phyloP scores from a whole-genome alignment of 2,113 vertebrate species.

The Myrmecophaga tridactyla region DNA sequence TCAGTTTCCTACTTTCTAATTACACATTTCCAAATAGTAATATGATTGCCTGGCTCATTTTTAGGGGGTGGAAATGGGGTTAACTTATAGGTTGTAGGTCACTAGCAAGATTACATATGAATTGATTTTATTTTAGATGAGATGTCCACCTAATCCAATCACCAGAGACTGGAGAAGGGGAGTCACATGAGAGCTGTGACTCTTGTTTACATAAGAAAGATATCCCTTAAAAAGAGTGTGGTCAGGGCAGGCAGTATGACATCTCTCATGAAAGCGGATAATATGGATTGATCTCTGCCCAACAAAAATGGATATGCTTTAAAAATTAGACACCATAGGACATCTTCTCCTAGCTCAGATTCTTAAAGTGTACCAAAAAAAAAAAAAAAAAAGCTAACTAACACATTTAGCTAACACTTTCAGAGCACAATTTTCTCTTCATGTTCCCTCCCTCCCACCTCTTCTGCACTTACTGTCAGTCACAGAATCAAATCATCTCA shows the following conservation, averaged over 20 bases:
- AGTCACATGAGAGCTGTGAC: neutral
- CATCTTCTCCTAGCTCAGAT: neutral
- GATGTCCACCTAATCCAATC: neutral
- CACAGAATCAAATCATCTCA: neutral
- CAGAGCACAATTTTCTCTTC: neutral
- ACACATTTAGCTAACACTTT: neutral
- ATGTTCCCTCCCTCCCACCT: neutral
- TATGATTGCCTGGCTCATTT: neutral
- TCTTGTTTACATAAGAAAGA: neutral
- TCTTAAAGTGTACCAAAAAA: neutral
- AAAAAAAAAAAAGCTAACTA: too few relatives aligned
- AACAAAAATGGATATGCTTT: neutral
- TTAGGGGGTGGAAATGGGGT: neutral
- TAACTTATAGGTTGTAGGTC: neutral
- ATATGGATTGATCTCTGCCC: neutral
- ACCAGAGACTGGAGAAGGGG: neutral
- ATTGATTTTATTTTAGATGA: neutral
- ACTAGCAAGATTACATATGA: neutral
- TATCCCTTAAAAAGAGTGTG: neutral
- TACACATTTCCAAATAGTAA: neutral
- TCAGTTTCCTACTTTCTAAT: constrained; percentile 6
- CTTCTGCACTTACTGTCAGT: constrained; percentile 40
- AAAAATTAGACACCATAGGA: neutral
- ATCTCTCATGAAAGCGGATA: neutral
- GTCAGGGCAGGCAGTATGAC: neutral